These are phyloP conservation scores for Tetraneura akinire DNA, from an alignment of 1,140 invertebrate species.

Conservation along the genomic window DNA sequence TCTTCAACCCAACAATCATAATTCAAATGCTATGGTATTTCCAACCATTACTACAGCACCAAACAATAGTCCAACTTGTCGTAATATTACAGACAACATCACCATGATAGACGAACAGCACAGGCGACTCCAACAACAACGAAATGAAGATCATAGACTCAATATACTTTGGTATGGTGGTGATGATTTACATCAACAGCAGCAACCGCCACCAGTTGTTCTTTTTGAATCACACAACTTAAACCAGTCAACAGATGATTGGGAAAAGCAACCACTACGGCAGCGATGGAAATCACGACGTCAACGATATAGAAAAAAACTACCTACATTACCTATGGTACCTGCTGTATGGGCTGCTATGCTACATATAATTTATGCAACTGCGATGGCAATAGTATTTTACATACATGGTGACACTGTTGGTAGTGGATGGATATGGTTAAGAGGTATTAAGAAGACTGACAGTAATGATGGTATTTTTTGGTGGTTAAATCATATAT, in stretches of 20 bases:
- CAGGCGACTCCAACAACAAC: neutral
- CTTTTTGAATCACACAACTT: neutral
- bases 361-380: neutral
- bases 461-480: neutral
- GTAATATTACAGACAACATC: neutral
- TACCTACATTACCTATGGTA: neutral
- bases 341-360: neutral
- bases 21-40: slow-evolving; percentile 16
- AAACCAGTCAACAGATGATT: slow-evolving; percentile 23
- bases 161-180: slow-evolving; percentile 23
- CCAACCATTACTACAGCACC: neutral
- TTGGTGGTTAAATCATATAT: neutral
- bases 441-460: neutral
- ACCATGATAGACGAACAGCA: neutral
- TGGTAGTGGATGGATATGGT: slow-evolving; percentile 37
- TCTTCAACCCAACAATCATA: neutral
- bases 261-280: slow-evolving; percentile 22
- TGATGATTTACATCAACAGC: neutral
- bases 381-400: neutral
- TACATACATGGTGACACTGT: neutral
- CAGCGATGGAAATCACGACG: neutral
- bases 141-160: neutral
- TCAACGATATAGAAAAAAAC: neutral
- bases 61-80: neutral
- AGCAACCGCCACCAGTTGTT: neutral